Conservation (phyloP, 1,140 invertebrate genomes). For the Neodiprion fabricii region DNA sequence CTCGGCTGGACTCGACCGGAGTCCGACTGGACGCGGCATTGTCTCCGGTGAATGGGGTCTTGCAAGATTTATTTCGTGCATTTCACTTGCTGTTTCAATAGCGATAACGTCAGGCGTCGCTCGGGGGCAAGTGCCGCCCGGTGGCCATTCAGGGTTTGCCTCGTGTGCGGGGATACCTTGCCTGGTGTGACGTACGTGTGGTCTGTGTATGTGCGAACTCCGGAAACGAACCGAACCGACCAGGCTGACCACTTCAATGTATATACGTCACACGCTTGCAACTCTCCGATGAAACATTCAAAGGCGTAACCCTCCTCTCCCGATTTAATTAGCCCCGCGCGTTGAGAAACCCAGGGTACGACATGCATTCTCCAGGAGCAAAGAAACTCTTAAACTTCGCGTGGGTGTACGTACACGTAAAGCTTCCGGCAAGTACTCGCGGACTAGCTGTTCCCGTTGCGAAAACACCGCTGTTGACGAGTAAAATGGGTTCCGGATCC, state of each 20-base stretch:
- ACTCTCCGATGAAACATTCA: constrained; percentile 7
- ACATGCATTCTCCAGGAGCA: not conserved
- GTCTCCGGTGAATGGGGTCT: constrained; percentile 60
- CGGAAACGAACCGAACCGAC: not conserved
- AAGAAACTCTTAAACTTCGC: not conserved
- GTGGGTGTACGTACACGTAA: not conserved
- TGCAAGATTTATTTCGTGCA: constrained; percentile 65
- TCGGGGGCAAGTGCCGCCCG: constrained; percentile 6
- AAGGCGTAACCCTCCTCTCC: not conserved
- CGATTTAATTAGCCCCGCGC: not conserved
- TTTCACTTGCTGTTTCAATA: constrained; percentile 63
- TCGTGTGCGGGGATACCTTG: no score
- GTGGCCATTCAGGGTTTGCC: not conserved
- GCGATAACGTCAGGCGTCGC: constrained; percentile 48
- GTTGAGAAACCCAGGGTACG: not conserved
- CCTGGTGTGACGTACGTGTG: no score
- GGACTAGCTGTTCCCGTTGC: no score
- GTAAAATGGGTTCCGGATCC: no score
- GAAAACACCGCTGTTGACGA: no score
- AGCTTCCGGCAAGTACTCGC: no score
- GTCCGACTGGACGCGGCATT: constrained; percentile 53
- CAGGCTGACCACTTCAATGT: not conserved
- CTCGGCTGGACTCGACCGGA: not conserved
- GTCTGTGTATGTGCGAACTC: not conserved
- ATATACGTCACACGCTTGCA: not conserved